Percentiles rank a stretch among this genome's conserved stretches.
Evolutionary conservation across 2,888 invertebrate species (phyloP).

Genomic region (Diabrotica balteata): DNA sequence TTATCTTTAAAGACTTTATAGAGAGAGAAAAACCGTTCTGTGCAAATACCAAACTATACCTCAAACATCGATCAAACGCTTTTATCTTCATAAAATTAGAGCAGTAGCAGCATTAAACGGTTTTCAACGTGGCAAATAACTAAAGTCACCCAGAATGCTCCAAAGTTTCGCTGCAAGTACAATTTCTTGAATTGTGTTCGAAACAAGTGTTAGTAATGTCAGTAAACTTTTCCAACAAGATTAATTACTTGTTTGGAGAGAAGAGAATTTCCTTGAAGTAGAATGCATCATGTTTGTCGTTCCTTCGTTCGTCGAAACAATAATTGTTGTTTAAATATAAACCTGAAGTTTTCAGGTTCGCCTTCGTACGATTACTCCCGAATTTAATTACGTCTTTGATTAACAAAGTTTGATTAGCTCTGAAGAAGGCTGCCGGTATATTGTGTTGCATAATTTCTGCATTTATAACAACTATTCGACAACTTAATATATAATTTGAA

Average conservation of each 20-base stretch:
- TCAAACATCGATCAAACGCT: too few relatives aligned
- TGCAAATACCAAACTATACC: too few relatives aligned
- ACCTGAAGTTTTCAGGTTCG: conserved; percentile 37
- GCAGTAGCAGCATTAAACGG: too few relatives aligned
- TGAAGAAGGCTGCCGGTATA: background rate
- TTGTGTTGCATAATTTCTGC: conserved; percentile 17
- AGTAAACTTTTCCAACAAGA: conserved; percentile 26
- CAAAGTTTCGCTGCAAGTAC: conserved; percentile 11
- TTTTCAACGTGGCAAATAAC: too few relatives aligned
- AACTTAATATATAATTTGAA: too few relatives aligned
- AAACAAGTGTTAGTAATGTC: conserved; percentile 16
- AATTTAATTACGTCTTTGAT: conserved; percentile 40
- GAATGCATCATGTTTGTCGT: conserved; percentile 22
- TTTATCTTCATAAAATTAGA: too few relatives aligned
- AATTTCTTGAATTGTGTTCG: conserved; percentile 19
- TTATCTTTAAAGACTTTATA: too few relatives aligned
- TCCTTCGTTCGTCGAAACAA: conserved; percentile 25
- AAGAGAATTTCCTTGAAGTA: conserved; percentile 6
- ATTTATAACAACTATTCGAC: background rate
- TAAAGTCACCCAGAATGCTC: background rate
- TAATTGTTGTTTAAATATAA: conserved; percentile 36
- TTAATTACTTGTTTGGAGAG: conserved; percentile 26
- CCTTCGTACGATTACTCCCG: conserved; percentile 36
- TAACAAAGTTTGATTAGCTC: conserved; percentile 44
- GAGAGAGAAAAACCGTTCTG: too few relatives aligned